Base-by-base conservation (phyloP, 2,113 vertebrate species). In the Mellivora capensis region DNA sequence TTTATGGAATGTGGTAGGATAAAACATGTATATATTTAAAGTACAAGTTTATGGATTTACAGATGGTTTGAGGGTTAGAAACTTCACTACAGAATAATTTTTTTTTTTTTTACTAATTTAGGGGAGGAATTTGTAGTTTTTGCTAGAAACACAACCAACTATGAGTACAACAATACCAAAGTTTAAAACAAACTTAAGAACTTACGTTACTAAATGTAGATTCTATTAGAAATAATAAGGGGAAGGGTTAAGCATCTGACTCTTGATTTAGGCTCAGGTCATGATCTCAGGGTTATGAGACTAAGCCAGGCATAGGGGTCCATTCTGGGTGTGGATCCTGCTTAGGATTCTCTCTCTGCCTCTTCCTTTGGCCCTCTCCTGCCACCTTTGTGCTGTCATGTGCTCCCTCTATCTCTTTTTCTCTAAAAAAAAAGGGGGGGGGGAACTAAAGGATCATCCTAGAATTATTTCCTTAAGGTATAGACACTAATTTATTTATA, bases 91-190 rank as follows among this genome's bases (percentile, higher is more conserved):
- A 97, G 83, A 72, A 59, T 76, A 7, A 23, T 42, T 91, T 87
- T 74, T 37, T 47, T 37, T 47, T 76, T 47, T 37, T 64, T 82
- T 25, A 25, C 6, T 94, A 57, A 80, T n/a, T 57, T 64, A 89
- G 80, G 37, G 34, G 47, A 87, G 39, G 25, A 86, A 86, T 93
- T 94, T 49, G 47, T 7, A 81, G 23, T 95, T 84, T 98, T 95
- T 91, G 21, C 23, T 87, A 64, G 72, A 85, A 91, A 77, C 12
- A 88, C n/a, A 74, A 47, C 1, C 6, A 81, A 9, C 4, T 6
- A 21, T 25, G 76, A 91, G 34, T 83, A 93, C 15, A 31, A 59
- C 14, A 93, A 29, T 6, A 64, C 4, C 13, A 72, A 91, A 81
- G 14, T 49, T 44, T 76, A 81, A 85, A 85, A 72, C 23, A 91